These are phyloP conservation scores for Anorthoa munda DNA, from an alignment of 2,888 invertebrate genomes.

Conservation along the genomic window DNA sequence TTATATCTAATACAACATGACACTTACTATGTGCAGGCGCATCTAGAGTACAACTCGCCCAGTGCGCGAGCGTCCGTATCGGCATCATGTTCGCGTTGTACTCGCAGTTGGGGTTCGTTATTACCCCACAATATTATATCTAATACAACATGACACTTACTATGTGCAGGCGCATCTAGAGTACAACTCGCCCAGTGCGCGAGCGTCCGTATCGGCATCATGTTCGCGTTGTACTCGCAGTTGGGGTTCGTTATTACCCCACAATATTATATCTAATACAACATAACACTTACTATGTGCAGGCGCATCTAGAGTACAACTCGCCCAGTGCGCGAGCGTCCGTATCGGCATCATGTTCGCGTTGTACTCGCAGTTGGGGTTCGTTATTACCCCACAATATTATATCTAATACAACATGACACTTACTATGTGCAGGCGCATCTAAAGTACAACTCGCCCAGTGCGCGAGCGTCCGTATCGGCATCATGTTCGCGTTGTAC, in stretches of 20 bases:
- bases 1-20: too few species aligned
- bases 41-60: too few species aligned
- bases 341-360: constrained; percentile 98
- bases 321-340: constrained; percentile 98
- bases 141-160: too few species aligned
- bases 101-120: too few species aligned
- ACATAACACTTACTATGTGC: constrained; percentile 79
- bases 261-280: too few species aligned
- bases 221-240: constrained; percentile 99
- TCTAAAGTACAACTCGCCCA: constrained; percentile 96
- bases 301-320: constrained; percentile 91
- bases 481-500: constrained; percentile 99
- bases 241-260: constrained; percentile 99
- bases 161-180: constrained; percentile 83
- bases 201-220: too few species aligned
- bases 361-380: constrained; percentile 99
- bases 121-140: too few species aligned
- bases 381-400: constrained; percentile 95
- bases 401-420: too few species aligned
- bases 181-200: constrained; percentile 98
- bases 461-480: constrained; percentile 98
- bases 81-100: too few species aligned
- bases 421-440: constrained; percentile 84
- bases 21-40: too few species aligned
- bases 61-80: too few species aligned